These are phyloP conservation scores for Ectemnius continuus DNA, from an alignment of 2,888 invertebrate species.

Conservation along the genomic window DNA sequence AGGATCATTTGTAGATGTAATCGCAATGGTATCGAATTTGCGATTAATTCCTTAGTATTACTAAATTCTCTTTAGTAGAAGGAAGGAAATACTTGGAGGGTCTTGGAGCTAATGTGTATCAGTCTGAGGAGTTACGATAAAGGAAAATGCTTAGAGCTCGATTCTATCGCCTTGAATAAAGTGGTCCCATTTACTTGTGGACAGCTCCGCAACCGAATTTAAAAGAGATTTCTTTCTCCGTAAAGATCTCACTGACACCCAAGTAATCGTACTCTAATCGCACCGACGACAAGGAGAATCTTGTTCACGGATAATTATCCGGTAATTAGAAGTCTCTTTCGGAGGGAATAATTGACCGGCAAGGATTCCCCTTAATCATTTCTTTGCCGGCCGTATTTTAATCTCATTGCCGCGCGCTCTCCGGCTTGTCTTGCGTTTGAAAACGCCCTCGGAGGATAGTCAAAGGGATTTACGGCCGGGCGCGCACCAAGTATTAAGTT, in stretches of 20 bases:
- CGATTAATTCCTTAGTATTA: too few relatives aligned
- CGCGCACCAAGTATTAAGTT: too few relatives aligned
- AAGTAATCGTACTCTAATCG: slow-evolving; percentile 55
- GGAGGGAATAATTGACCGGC: slow-evolving; percentile 47
- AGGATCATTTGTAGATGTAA: too few relatives aligned
- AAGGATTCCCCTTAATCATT: slow-evolving; percentile 48
- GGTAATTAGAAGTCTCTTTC: slow-evolving; percentile 59
- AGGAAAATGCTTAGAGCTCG: too few relatives aligned
- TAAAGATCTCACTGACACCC: slow-evolving; percentile 43
- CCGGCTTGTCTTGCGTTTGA: too few relatives aligned
- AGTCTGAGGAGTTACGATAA: too few relatives aligned
- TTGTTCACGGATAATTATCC: slow-evolving; percentile 51
- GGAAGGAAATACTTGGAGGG: too few relatives aligned
- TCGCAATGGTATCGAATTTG: too few relatives aligned
- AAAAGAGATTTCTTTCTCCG: slow-evolving; percentile 50
- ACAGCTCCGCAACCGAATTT: slow-evolving; percentile 26
- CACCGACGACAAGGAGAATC: slow-evolving; percentile 34
- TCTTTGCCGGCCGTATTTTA: slow-evolving; percentile 27
- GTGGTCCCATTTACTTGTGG: neutral
- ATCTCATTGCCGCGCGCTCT: slow-evolving; percentile 9
- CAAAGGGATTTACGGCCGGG: too few relatives aligned
- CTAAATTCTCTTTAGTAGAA: too few relatives aligned
- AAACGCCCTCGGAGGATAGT: too few relatives aligned
- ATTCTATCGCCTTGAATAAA: slow-evolving; percentile 4
- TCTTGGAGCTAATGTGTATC: too few relatives aligned